Base-by-base conservation (phyloP, 2,888 invertebrate species). In the Caenorhabditis auriculariae region DNA sequence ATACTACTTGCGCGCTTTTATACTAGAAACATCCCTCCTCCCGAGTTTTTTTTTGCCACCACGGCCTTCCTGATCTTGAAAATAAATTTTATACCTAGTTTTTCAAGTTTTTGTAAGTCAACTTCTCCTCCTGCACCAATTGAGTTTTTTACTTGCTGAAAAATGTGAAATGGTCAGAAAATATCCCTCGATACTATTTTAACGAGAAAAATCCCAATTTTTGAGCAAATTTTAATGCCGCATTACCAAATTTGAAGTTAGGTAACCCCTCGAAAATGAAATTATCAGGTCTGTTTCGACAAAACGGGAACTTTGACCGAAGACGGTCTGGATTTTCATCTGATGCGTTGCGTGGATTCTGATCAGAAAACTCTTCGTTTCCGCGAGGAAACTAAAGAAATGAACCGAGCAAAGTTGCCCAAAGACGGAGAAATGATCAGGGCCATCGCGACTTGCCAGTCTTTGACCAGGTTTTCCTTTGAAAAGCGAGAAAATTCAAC, bases 241-340 rank as follows among this genome's bases (percentile, higher is more conserved):
- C 35, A n/a, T n/a, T n/a, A n/a, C 12, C 35, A 35, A 35, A 35
- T 35, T 9, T 7, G 24, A 19, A 44, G 24, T 1, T 32, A 32
- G n/a, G 26, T 24, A 35, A 48, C n/a, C 15, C 27, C 38, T 38
- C 4, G 39, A 39, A 21, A 17, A 15, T 24, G 29, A 39, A 23
- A 27, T 24, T 23, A 46, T 19, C 19, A 67, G 67, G 68, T 84
- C 64, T 85, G 84, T 70, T 85, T 85, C 78, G 85, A 85, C 72
- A 85, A 85, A 80, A 85, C 84, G 42, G 81, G 81, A 38, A 81
- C 81, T 15, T 64, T 81, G 19, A 81, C 81, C 3, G 82, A 81
- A 65, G 81, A 81, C 60, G 82, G 82, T 12, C 68, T 81, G 24
- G 81, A 82, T 59, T 79, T 81, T 50, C 68, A 76, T 54, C 65